These are phyloP conservation scores for Chelmon rostratus DNA, from an alignment of 2,797 vertebrate species.

Conservation along the genomic window DNA sequence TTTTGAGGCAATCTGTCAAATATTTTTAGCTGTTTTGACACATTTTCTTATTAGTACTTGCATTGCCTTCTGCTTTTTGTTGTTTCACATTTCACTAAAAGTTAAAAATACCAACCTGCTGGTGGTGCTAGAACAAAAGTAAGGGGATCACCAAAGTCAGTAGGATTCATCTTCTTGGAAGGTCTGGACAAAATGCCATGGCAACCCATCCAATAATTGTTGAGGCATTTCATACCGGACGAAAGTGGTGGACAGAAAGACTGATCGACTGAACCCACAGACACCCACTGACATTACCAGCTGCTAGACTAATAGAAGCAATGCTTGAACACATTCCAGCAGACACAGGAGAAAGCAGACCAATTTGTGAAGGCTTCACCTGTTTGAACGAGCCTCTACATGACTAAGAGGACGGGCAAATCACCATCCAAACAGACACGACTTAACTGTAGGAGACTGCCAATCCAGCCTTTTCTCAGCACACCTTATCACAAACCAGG, in stretches of 20 bases:
- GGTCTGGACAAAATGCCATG: background rate
- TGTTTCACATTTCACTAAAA: background rate
- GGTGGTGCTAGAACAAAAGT: background rate
- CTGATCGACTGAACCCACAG: background rate
- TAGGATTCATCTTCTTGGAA: background rate
- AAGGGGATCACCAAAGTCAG: background rate
- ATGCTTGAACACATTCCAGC: conserved; percentile 8
- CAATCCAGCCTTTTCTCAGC: conserved; percentile 36
- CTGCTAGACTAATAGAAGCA: background rate
- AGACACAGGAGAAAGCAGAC: conserved; percentile 23
- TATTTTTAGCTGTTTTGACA: no score
- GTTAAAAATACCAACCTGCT: background rate
- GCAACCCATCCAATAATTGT: background rate
- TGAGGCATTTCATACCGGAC: background rate
- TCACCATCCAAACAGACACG: conserved; percentile 21
- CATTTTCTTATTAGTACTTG: no score
- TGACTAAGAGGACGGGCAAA: conserved; percentile 26
- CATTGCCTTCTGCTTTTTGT: no score
- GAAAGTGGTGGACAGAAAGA: background rate
- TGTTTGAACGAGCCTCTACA: conserved; percentile 25
- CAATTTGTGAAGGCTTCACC: conserved; percentile 31
- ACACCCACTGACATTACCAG: background rate
- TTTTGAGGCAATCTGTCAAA: background rate
- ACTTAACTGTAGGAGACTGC: conserved; percentile 11
- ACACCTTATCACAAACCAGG: conserved; percentile 30